Base-by-base conservation (phyloP, 2,113 vertebrate genomes). In the Sakesphorus luctuosus region DNA sequence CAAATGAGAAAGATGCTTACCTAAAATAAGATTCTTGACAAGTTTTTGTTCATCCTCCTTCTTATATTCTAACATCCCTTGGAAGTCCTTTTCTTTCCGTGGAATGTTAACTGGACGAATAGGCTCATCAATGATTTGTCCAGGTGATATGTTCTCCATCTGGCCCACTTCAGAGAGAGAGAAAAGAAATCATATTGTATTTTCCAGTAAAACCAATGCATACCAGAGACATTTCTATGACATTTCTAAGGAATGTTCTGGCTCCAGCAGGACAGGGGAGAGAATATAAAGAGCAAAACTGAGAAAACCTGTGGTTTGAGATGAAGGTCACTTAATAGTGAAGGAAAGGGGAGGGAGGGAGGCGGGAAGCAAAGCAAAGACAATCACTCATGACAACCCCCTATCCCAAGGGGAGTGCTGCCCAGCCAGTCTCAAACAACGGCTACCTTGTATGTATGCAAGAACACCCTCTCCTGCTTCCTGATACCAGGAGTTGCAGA, bases 61-160 rank as follows among this genome's bases (percentile, higher is more conserved):
- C 98, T 99, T 99, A 95, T 99, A 99, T 75, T 99, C 99, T 96
- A 99, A 92, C 99, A 99, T 99, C 79, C 99, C 99, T 87, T 99
- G 99, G 98, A 99, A 99, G 94, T 99, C 99, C 93, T 99, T 99
- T 95, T 99, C 99, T 81, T 99, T 98, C 92, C 99, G 98, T n/a
- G 99, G 99, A 93, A 99, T 99, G 97, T 99, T 99, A 74, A 99
- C 99, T 2, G 99, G 99, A 86, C 98, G 99, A 82, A 99, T 99
- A 4, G 99, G 99, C 85, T 99, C 99, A 2, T 99, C 99, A n/a
- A 99, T 98, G 93, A 98, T 99, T 97, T 99, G 99, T 78, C 99
- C 99, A 15, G 99, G 99, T 43, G 99, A 99, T 55, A 99, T 98
- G 36, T 98, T 99, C 96, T 98, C 98, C 96, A 98, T 98, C 93